These are phyloP conservation scores for Orthosia gracilis DNA, from an alignment of 2,888 invertebrate species.

Conservation along the genomic window DNA sequence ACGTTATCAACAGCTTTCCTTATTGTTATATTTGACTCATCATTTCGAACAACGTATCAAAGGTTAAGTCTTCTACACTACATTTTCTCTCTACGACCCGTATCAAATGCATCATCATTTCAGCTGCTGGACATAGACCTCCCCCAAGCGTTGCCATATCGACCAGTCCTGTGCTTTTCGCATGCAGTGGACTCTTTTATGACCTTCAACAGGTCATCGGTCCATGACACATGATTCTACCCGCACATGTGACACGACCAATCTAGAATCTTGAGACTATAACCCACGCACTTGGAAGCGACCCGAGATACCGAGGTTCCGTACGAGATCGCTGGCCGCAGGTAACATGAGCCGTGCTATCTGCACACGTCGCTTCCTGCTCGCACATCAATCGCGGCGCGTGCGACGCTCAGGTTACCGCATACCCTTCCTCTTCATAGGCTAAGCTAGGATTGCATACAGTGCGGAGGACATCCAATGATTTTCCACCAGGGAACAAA, in stretches of 20 bases:
- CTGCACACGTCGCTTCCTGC: slow-evolving; percentile 60
- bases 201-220: not conserved
- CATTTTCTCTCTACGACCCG: not conserved
- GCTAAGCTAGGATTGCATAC: slow-evolving; percentile 7
- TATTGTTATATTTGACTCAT: not conserved
- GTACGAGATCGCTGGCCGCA: slow-evolving; percentile 32
- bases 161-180: not conserved
- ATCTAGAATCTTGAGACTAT: slow-evolving; percentile 40
- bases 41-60: not conserved
- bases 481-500: too few species aligned
- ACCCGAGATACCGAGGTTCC: slow-evolving; percentile 40
- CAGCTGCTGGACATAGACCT: not conserved
- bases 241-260: slow-evolving; percentile 4
- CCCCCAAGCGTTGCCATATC: not conserved
- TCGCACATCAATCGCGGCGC: slow-evolving; percentile 58
- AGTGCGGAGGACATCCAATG: too few species aligned
- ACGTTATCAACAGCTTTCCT: not conserved
- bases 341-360: slow-evolving; percentile 55
- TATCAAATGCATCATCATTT: not conserved
- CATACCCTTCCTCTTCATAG: slow-evolving; percentile 54
- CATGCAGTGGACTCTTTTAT: not conserved
- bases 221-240: not conserved
- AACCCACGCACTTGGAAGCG: slow-evolving; percentile 31
- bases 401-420: slow-evolving; percentile 60
- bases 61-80: not conserved